phyloP scores from a whole-genome alignment of 2,797 vertebrate genomes.

The Catharus ustulatus region DNA sequence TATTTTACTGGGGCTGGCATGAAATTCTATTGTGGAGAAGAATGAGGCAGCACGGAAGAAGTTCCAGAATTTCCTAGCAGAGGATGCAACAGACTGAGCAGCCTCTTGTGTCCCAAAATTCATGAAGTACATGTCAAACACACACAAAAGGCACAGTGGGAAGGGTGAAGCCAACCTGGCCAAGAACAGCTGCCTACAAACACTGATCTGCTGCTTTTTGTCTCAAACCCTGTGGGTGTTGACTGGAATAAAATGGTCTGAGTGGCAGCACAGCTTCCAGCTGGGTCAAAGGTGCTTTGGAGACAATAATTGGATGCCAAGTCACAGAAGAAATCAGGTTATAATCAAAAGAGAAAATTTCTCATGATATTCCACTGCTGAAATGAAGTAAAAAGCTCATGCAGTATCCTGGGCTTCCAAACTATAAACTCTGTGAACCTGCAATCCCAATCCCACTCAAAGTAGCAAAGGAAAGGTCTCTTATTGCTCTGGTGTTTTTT shows the following conservation, averaged over 20 bases:
- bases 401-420: background rate
- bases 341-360: background rate
- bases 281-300: background rate
- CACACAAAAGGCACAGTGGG: background rate
- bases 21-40: background rate
- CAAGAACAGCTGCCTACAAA: background rate
- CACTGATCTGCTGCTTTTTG: background rate
- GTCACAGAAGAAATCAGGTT: background rate
- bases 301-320: background rate
- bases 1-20: background rate
- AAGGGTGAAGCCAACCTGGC: background rate
- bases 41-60: background rate
- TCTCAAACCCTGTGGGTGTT: background rate
- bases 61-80: background rate
- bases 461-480: background rate
- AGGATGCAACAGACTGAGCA: background rate
- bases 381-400: conserved; percentile 5
- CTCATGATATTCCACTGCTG: background rate
- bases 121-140: background rate
- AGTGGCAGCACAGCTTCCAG: background rate
- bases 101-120: background rate
- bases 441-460: background rate
- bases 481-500: background rate
- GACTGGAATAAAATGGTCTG: background rate
- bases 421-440: background rate